Percentiles rank a stretch among this genome's conserved stretches.
Conservation (phyloP, 2,797 vertebrate species). For the Falco berigora region DNA sequence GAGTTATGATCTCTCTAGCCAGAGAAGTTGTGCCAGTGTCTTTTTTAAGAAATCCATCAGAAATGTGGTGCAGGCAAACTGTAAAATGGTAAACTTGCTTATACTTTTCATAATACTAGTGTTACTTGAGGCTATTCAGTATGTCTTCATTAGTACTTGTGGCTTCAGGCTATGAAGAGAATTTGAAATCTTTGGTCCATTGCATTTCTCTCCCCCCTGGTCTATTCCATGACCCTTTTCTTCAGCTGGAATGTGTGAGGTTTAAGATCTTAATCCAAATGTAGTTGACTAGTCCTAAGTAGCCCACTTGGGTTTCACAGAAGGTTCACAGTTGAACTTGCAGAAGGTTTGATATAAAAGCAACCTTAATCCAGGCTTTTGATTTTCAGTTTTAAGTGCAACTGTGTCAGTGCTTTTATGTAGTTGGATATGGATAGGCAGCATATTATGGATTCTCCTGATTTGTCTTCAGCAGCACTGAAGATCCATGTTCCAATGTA, state of each 20-base stretch:
- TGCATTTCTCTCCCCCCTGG: neutral
- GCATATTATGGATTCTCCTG: neutral
- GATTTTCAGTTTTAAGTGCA: neutral
- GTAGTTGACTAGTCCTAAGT: neutral
- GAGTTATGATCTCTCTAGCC: neutral
- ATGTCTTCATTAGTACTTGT: neutral
- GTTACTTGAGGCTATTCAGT: neutral
- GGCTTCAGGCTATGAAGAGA: neutral
- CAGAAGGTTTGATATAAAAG: neutral
- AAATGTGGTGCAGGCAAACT: neutral
- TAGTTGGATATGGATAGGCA: neutral
- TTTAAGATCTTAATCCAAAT: neutral
- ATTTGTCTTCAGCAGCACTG: neutral
- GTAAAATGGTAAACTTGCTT: neutral
- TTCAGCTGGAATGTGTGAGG: neutral
- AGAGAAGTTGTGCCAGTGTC: neutral
- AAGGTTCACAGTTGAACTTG: neutral
- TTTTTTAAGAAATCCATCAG: neutral
- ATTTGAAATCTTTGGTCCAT: neutral
- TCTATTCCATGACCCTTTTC: neutral
- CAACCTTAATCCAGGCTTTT: neutral
- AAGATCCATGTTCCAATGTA: neutral
- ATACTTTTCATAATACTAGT: neutral
- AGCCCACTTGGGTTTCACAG: neutral
- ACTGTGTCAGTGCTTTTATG: neutral